Evolutionary conservation across 2,888 invertebrate genomes (phyloP), one percentile per base, ranked within the genome.

Genomic region (Anthophora plumipes): DNA sequence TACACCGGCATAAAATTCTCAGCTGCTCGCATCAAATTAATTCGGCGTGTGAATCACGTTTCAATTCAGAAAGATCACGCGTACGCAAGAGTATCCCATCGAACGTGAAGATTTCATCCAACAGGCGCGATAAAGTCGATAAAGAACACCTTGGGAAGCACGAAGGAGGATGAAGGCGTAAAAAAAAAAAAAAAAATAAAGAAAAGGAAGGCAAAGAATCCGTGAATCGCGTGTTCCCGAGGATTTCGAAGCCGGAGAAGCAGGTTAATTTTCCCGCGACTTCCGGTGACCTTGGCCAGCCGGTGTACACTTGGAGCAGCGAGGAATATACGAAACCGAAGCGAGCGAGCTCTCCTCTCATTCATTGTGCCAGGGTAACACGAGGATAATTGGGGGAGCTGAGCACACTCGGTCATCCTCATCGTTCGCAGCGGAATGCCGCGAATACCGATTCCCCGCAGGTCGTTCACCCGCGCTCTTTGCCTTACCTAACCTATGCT

Each of bases 391-490:
- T 82, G 70, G 66, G 72, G 67, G 63, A 80, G 80, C 70, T n/a
- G 72, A 66, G 71, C 63, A 71, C 61, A 69, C 75, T 84, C 88
- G 87, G 83, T 89, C 84, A 88, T 89, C 87, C 86, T 86, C 85
- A 80, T 85, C 85, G 89, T 88, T 86, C 83, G 69, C 75, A 31
- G 39, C 68, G 86, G 88, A 89, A 90, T 89, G 88, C 86, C 85
- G 88, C 85, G 84, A 84, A 90, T 90, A 82, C 85, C 89, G 86
- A 88, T 89, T 87, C 87, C 80, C 80, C 78, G 52, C 67, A 80
- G 90, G 89, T 89, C 89, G 84, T 89, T 88, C 86, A 86, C 85
- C 85, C 80, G 66, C 64, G 73, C 79, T 59, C 67, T 61, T 37
- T 83, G 46, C 14, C 70, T n/a, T n/a, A n/a, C n/a, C n/a, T n/a